Evolutionary conservation across 2,888 invertebrate genomes (phyloP), one percentile per base, ranked within the genome.

Genomic region (Himalopsyche kuldschensis): DNA sequence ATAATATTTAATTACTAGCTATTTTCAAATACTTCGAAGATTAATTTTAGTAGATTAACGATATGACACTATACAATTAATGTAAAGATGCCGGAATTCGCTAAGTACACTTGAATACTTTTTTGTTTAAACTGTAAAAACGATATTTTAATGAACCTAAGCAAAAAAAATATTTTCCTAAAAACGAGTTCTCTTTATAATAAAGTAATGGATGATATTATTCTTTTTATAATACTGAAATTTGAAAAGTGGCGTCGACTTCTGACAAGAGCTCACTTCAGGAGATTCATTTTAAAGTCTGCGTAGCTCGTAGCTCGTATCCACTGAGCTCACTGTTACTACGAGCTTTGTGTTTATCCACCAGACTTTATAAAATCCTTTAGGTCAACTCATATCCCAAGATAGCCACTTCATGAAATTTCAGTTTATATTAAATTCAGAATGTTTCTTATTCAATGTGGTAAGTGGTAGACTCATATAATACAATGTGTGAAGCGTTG

Each of bases 381-480:
- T 69, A 69, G 69, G 69, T 69, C 69, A 69, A 69, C 69, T 69
- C 69, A 69, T 69, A 69, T 69, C 69, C 69, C 30, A 69, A 69
- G 69, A 69, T 69, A 69, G 69, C 69, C 69, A 69, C 30, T 69
- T 69, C 69, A 69, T 69, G 69, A 69, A 69, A 69, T 69, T 69
- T 69, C 69, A 69, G 69, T 69, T 69, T 69, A 69, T 69, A 69
- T 69, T 69, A 69, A 69, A 69, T 69, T 69, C 69, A 69, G 69
- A 69, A 69, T 30, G 69, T 69, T 69, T 69, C 69, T 69, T 69
- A 69, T 69, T 69, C 69, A 69, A 69, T 69, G 69, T 69, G 69
- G 69, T 30, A 69, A 69, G 69, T 69, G 69, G 69, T 4, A 69
- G 69, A 69, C 69, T 69, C 69, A 69, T 30, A 30, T 27, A 69